These are phyloP conservation scores for Premnoplex brunnescens DNA, from an alignment of 2,797 vertebrate species.

Conservation along the genomic window DNA sequence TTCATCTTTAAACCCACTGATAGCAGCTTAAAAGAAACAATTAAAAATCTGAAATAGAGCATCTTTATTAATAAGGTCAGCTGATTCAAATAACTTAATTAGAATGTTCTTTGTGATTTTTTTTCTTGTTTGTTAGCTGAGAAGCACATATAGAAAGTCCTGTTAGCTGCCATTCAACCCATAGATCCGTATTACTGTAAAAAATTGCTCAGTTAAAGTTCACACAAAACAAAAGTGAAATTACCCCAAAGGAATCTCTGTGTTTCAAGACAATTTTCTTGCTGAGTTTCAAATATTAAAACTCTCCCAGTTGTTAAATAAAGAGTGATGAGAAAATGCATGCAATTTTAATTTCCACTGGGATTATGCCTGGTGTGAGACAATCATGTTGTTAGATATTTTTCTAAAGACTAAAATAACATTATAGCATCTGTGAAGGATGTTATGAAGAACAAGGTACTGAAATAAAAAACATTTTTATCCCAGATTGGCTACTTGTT, in stretches of 20 bases:
- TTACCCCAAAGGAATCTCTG: slow-evolving; percentile 65
- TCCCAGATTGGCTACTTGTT: slow-evolving; percentile 13
- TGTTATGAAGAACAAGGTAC: neutral
- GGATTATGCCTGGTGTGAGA: slow-evolving; percentile 63
- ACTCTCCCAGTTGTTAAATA: slow-evolving; percentile 73
- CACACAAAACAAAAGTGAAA: slow-evolving; percentile 60
- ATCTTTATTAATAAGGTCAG: neutral
- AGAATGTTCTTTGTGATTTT: neutral
- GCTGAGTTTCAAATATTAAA: slow-evolving; percentile 70
- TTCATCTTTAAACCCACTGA: neutral
- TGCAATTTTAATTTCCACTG: slow-evolving; percentile 73
- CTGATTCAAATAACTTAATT: neutral
- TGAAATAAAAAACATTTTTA: slow-evolving; percentile 45
- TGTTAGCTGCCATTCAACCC: neutral
- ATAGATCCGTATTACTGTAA: neutral
- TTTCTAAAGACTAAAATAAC: slow-evolving; percentile 51
- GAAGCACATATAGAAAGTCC: neutral
- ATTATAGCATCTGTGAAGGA: slow-evolving; percentile 13
- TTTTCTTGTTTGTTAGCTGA: neutral
- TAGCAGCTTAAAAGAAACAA: neutral
- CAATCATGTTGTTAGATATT: slow-evolving; percentile 63
- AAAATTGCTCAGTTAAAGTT: slow-evolving; percentile 46
- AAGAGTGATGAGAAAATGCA: slow-evolving; percentile 70
- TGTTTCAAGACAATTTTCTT: slow-evolving; percentile 70
- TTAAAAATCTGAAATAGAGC: neutral